phyloP scores from a whole-genome alignment of 2,797 vertebrate genomes.

The Dryobates pubescens region DNA sequence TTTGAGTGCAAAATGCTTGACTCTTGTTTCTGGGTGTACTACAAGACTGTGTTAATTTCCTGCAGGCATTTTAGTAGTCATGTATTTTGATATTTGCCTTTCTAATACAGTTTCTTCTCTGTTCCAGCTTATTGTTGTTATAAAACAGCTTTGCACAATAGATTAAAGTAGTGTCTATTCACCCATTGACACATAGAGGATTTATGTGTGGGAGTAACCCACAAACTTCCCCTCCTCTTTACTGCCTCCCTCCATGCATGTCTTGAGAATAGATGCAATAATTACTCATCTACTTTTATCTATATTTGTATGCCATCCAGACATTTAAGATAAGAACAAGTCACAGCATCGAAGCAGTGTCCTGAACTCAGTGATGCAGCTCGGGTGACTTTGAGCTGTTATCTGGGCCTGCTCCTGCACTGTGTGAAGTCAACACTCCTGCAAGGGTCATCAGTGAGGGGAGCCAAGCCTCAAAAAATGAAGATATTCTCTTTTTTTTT shows the following conservation, averaged over 20 bases:
- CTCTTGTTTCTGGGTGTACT: conserved; percentile 49
- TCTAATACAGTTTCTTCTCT: conserved; percentile 60
- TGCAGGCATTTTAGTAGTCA: conserved; percentile 36
- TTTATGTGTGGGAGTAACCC: conserved; percentile 72
- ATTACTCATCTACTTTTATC: conserved; percentile 64
- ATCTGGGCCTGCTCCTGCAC: neutral
- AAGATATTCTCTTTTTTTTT: neutral
- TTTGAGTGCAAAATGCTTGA: conserved; percentile 61
- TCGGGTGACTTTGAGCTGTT: neutral
- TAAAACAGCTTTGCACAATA: conserved; percentile 59
- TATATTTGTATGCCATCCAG: conserved; percentile 49
- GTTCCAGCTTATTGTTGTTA: conserved; percentile 64
- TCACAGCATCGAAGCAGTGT: neutral
- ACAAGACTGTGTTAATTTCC: conserved; percentile 36
- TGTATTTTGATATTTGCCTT: conserved; percentile 68
- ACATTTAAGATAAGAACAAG: conserved; percentile 48
- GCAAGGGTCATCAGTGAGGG: neutral
- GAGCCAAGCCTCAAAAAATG: neutral
- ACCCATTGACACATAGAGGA: conserved; percentile 51
- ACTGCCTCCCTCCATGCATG: conserved; percentile 39
- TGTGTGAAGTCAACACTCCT: neutral
- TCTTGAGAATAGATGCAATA: conserved; percentile 66
- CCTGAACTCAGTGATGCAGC: conserved; percentile 11
- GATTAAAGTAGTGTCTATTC: conserved; percentile 57
- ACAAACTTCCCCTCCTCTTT: conserved; percentile 63